Evolutionary conservation across 2,888 invertebrate species (phyloP).

Genomic region (Hoplodrina blanda): DNA sequence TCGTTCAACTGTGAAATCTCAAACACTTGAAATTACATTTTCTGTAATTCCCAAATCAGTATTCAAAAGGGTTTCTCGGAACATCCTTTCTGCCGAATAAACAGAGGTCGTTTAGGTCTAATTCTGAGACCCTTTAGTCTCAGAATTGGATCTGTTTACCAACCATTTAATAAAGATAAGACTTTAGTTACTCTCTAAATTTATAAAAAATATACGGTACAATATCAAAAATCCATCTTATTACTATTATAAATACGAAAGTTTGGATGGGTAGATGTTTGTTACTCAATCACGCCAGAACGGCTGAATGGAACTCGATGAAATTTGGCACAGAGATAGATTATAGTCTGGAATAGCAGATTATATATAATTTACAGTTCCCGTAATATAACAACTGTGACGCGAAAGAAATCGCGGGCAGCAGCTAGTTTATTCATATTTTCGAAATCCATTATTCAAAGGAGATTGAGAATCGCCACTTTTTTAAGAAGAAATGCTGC

Average conservation of each 20-base stretch:
- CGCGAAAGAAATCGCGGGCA: too few species aligned
- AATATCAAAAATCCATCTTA: too few species aligned
- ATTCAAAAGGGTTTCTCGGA: constrained; percentile 30
- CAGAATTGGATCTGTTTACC: constrained; percentile 30
- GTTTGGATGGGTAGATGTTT: too few species aligned
- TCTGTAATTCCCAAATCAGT: constrained; percentile 27
- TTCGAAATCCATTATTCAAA: neutral
- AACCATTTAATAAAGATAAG: constrained; percentile 21
- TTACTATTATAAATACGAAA: too few species aligned
- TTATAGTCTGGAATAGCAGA: too few species aligned
- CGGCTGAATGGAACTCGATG: too few species aligned
- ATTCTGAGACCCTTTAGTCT: constrained; percentile 1
- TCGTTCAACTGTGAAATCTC: constrained; percentile 10
- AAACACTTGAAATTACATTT: constrained; percentile 16
- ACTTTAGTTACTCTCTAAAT: neutral
- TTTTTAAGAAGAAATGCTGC: neutral
- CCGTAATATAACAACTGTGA: too few species aligned
- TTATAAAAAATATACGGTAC: neutral
- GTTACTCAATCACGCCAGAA: too few species aligned
- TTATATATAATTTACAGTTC: too few species aligned
- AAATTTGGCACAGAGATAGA: too few species aligned
- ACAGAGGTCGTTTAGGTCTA: constrained; percentile 22
- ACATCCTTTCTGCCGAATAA: constrained; percentile 18
- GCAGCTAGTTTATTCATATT: too few species aligned
- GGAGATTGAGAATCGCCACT: too few species aligned